Conservation (phyloP, 2,888 invertebrate genomes). For the Sarcophaga variegata region DNA sequence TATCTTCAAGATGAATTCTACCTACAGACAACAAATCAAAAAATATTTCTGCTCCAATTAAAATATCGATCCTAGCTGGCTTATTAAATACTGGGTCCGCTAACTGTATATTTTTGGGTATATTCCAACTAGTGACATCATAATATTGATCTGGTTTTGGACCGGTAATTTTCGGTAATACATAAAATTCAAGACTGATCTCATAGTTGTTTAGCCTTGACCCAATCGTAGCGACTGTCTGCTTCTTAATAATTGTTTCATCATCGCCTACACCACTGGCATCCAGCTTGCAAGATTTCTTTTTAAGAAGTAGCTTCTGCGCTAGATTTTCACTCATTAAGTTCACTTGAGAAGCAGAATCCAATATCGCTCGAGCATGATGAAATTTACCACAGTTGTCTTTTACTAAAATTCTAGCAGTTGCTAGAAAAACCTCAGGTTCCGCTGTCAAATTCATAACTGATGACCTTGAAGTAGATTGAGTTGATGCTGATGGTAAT, state of each 20-base stretch:
- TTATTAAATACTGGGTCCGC: conserved; percentile 47
- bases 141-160: conserved; percentile 16
- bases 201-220: conserved; percentile 42
- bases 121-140: neutral
- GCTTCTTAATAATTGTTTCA: conserved; percentile 26
- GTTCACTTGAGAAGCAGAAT: conserved; percentile 60
- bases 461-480: neutral
- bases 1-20: conserved; percentile 27
- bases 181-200: neutral
- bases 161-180: conserved; percentile 38
- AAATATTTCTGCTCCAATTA: conserved; percentile 57
- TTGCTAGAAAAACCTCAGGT: conserved; percentile 52
- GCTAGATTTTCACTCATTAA: conserved; percentile 51
- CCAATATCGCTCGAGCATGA: conserved; percentile 42
- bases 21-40: conserved; percentile 39
- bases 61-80: conserved; percentile 27
- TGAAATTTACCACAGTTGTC: conserved; percentile 46
- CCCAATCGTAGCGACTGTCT: conserved; percentile 32
- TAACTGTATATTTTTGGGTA: conserved; percentile 7
- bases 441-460: conserved; percentile 16
- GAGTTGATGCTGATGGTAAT: neutral
- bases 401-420: conserved; percentile 31
- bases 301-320: conserved; percentile 40
- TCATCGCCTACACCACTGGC: conserved; percentile 28
- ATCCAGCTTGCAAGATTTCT: conserved; percentile 19